These are phyloP conservation scores for Contarinia nasturtii DNA, from an alignment of 1,140 invertebrate genomes.

Conservation along the genomic window DNA sequence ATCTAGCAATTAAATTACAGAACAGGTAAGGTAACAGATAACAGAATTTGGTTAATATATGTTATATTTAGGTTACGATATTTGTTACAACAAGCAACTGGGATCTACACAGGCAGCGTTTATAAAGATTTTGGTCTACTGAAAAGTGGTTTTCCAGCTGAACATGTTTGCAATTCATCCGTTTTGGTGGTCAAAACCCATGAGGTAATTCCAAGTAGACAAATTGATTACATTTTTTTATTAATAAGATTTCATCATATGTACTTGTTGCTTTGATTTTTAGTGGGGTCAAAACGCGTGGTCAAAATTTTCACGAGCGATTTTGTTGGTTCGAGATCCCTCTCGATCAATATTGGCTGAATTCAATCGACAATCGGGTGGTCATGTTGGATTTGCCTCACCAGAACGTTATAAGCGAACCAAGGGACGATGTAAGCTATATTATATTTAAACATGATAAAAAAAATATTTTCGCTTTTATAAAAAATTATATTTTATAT, in stretches of 20 bases:
- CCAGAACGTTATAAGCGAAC: slow-evolving; percentile 38
- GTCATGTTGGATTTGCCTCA: slow-evolving; percentile 47
- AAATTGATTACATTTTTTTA: too few species aligned
- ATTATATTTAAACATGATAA: too few species aligned
- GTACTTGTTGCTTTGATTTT: too few species aligned
- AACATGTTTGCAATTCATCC: slow-evolving; percentile 52
- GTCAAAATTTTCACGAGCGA: slow-evolving; percentile 38
- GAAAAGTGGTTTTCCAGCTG: slow-evolving; percentile 58
- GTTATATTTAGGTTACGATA: slow-evolving; percentile 33
- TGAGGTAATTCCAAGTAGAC: too few species aligned
- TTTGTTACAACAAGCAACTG: slow-evolving; percentile 54
- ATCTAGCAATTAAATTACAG: too few species aligned
- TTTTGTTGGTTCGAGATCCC: slow-evolving; percentile 49
- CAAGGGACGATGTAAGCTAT: slow-evolving; percentile 34
- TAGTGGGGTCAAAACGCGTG: slow-evolving; percentile 38
- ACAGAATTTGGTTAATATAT: too few species aligned
- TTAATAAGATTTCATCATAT: too few species aligned
- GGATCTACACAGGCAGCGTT: slow-evolving; percentile 52
- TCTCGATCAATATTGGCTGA: slow-evolving; percentile 49
- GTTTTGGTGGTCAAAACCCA: slow-evolving; percentile 14
- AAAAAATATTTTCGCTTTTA: too few species aligned
- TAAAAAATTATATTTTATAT: too few species aligned
- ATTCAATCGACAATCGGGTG: slow-evolving; percentile 49
- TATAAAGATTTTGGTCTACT: slow-evolving; percentile 56
- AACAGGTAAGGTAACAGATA: too few species aligned